Base-by-base conservation (phyloP, 2,888 invertebrate species). In the Pocota personata region DNA sequence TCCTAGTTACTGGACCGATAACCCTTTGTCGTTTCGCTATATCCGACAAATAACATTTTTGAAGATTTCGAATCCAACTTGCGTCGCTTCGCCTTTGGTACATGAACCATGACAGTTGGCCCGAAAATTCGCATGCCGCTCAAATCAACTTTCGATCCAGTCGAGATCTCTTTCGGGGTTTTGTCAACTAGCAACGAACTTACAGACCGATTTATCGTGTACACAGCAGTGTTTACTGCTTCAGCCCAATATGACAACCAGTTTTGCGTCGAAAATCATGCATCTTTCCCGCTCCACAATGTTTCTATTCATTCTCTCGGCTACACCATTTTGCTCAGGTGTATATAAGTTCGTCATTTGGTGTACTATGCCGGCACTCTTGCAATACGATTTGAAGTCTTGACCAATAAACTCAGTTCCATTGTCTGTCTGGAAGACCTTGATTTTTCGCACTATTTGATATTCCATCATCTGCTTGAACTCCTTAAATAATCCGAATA, bases 141-240 rank as follows among this genome's bases (percentile, higher is more conserved):
- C n/a, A n/a, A n/a, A n/a, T 91, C 88, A 21, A 90, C 90, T 82
- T 90, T 90, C 4, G 84, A 80, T 7, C 90, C 89, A 37, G 88
- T 82, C 91, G 91, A 92, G 5, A 89, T 24, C 82, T 92, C 91
- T 71, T 89, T 88, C 3, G 92, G 91, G 1, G 91, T 91, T 83
- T 87, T 87, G 46, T 82, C 71, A 21, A 62, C 62, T 37, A 48
- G 67, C 1, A 71, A 35, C 55, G 71, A 43, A 40, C 52, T 62
- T 2, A 69, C 71, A 64, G 71, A 76, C 7, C 57, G 64, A 76
- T 71, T 82, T 16, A 76, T 82, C 32, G 73, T 82, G 60, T 88
- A 88, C 4, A 80, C 80, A 10, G 88, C 88, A 19, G 83, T 88
- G 48, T 87, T 82, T 7, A 73, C 66, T 12, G 88, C 88, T 77